These are phyloP conservation scores for Lagria hirta DNA, from an alignment of 2,888 invertebrate species.

Conservation along the genomic window DNA sequence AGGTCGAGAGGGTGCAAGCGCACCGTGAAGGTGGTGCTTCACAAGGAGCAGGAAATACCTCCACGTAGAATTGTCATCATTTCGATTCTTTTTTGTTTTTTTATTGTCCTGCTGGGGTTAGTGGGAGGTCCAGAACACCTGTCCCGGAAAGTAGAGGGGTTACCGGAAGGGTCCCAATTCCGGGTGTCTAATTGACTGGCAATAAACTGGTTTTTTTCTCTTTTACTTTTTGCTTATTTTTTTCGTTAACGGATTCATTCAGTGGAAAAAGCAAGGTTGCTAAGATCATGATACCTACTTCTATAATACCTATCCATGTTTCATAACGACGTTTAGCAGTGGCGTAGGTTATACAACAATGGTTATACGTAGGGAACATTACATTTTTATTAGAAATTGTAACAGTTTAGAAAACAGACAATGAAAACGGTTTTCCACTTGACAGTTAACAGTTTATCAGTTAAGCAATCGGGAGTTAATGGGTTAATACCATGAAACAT, in stretches of 20 bases:
- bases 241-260: constrained; percentile 5
- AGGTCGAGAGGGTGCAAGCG: constrained; percentile 28
- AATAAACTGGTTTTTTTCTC: constrained; percentile 5
- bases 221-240: too few species aligned
- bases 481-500: too few species aligned
- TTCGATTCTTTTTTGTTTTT: too few species aligned
- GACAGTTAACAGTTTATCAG: too few species aligned
- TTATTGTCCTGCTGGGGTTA: background rate
- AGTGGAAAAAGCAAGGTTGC: constrained; percentile 6
- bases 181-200: constrained; percentile 3
- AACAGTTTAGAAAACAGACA: too few species aligned
- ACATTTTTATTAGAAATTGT: too few species aligned
- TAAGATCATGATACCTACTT: constrained; percentile 3
- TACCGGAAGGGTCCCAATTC: constrained; percentile 2
- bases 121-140: constrained; percentile 2
- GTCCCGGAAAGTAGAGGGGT: background rate
- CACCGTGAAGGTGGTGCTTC: constrained; percentile 4
- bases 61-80: too few species aligned
- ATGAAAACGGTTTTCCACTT: too few species aligned
- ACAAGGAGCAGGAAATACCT: constrained; percentile 19
- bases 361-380: too few species aligned
- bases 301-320: constrained; percentile 2
- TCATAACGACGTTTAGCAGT: background rate
- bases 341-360: too few species aligned
- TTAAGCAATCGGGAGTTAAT: too few species aligned